Conservation (phyloP, 2,888 invertebrate species). For the Trypoxylon attenuatum region DNA sequence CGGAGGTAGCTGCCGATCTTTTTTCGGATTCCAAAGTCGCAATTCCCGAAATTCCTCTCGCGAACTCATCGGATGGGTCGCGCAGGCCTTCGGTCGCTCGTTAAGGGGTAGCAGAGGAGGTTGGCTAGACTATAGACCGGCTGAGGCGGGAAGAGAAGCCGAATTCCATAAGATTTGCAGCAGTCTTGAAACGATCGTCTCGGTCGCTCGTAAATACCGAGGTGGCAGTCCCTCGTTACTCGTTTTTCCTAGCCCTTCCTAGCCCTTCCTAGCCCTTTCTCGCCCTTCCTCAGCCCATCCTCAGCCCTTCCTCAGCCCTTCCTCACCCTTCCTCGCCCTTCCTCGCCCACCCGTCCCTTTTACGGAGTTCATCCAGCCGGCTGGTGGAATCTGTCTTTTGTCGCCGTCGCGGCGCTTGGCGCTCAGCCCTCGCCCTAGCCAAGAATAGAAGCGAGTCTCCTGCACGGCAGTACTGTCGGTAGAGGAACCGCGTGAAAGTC, state of each 20-base stretch:
- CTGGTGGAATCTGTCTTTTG: constrained; percentile 59
- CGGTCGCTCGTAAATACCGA: constrained; percentile 46
- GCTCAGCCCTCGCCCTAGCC: constrained; percentile 24
- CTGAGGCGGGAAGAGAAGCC: too few species aligned
- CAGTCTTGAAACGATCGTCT: constrained; percentile 24
- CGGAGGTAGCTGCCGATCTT: neutral
- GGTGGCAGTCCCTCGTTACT: constrained; percentile 35
- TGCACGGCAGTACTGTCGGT: too few species aligned
- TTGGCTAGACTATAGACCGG: too few species aligned
- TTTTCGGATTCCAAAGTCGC: neutral
- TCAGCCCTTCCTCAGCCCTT: too few species aligned
- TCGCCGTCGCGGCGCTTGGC: constrained; percentile 32
- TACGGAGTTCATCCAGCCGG: constrained; percentile 40
- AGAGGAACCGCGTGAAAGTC: constrained; percentile 7
- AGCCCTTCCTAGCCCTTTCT: too few species aligned
- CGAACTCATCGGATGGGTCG: neutral
- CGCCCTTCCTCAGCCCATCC: too few species aligned
- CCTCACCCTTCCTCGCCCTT: constrained; percentile 9
- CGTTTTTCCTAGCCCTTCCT: too few species aligned
- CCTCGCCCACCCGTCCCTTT: constrained; percentile 43
- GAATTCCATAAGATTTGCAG: constrained; percentile 38
- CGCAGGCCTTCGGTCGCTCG: too few species aligned
- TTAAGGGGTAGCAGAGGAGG: too few species aligned
- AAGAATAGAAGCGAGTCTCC: constrained; percentile 30
- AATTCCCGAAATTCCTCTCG: neutral